These are phyloP conservation scores for Pteronotus mesoamericanus DNA, from an alignment of 2,797 vertebrate genomes.

Conservation along the genomic window DNA sequence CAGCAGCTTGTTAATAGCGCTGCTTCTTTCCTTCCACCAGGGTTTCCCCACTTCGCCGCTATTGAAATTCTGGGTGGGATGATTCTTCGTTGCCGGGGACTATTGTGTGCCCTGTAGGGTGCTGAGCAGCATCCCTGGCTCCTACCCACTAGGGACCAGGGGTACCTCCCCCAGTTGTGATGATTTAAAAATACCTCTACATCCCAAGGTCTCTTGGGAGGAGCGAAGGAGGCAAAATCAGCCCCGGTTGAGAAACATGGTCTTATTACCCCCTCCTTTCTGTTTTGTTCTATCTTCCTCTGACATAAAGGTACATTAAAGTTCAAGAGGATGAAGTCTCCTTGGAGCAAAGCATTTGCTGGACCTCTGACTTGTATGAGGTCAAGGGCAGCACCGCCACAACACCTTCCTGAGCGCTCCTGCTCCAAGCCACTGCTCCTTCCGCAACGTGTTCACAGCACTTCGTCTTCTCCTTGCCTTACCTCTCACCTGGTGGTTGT, in stretches of 20 bases:
- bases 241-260: neutral
- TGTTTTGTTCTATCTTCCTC: neutral
- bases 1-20: neutral
- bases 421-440: neutral
- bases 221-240: accelerated
- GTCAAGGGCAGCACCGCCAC: accelerated
- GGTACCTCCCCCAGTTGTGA: neutral
- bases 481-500: neutral
- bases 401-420: neutral
- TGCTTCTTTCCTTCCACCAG: neutral
- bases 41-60: neutral
- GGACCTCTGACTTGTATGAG: neutral
- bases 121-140: neutral
- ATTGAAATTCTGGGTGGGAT: neutral
- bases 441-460: neutral
- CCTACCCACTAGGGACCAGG: neutral
- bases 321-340: neutral
- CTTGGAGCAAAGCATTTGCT: neutral
- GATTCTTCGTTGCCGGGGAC: neutral
- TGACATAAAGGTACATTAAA: neutral
- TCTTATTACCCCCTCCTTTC: neutral
- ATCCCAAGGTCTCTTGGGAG: neutral
- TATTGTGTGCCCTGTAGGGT: neutral
- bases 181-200: neutral
- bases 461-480: neutral